Evolutionary conservation across 2,113 vertebrate genomes (phyloP).

Genomic region (Dryoscopus gambensis): DNA sequence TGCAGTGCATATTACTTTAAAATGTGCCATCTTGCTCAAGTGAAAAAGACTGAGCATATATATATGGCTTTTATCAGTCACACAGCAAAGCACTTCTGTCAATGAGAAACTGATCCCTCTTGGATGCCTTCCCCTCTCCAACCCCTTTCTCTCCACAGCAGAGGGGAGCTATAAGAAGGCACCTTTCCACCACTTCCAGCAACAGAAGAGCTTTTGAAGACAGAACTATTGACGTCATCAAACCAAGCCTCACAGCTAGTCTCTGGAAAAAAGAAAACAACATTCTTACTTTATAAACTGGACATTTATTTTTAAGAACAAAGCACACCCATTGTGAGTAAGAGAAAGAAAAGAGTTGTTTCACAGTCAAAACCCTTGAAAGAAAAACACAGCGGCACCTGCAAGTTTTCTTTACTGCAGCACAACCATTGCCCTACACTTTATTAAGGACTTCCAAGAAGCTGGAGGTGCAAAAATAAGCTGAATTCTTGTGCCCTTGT

Average conservation of each 20-base stretch:
- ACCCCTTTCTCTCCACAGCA: not conserved
- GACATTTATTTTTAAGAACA: slow-evolving; percentile 44
- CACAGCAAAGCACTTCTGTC: not conserved
- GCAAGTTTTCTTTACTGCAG: not conserved
- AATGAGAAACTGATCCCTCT: not conserved
- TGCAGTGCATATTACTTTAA: not conserved
- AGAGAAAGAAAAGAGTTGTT: not conserved
- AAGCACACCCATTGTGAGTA: slow-evolving; percentile 18
- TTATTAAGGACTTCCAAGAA: not conserved
- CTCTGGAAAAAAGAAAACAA: not conserved
- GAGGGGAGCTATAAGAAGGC: not conserved
- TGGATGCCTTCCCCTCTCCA: not conserved
- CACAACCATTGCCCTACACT: not conserved
- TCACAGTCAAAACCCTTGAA: not conserved
- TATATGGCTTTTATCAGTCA: not conserved
- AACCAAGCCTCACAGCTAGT: slow-evolving; percentile 14
- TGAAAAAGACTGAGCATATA: not conserved
- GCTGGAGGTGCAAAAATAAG: not conserved
- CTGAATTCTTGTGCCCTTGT: not conserved
- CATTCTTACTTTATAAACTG: slow-evolving; percentile 24
- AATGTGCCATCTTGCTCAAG: not conserved
- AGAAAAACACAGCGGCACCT: slow-evolving; percentile 54
- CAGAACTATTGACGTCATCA: not conserved
- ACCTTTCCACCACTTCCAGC: not conserved
- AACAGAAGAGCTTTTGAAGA: not conserved